Percentiles rank a stretch among this genome's conserved stretches.
Evolutionary conservation across 2,113 vertebrate genomes (phyloP).

Genomic region (Prunella fulvescens): DNA sequence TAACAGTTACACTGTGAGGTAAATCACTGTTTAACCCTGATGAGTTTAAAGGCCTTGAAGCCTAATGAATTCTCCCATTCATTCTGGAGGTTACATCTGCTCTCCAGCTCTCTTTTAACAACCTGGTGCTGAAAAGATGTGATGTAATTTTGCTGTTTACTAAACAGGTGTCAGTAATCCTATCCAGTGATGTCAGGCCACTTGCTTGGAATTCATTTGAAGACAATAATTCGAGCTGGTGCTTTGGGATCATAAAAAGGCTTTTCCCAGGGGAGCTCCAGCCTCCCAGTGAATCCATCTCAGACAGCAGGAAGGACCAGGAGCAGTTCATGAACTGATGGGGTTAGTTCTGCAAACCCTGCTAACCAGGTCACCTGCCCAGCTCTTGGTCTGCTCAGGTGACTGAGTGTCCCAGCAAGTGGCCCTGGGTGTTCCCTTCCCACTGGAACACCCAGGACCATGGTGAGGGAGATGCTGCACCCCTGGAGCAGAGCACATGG

Average conservation of each 20-base stretch:
- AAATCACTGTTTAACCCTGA: not conserved
- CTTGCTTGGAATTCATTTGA: not conserved
- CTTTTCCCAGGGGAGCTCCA: not conserved
- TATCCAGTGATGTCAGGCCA: not conserved
- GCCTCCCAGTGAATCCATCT: not conserved
- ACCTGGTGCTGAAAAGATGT: conserved; percentile 44
- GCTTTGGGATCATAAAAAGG: not conserved
- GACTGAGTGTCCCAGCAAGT: rapidly evolving
- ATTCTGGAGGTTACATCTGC: conserved; percentile 18
- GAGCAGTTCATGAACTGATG: too few relatives aligned
- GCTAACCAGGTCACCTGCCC: not conserved
- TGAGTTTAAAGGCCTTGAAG: conserved; percentile 42
- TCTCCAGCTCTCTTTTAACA: not conserved
- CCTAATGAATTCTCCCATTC: conserved; percentile 49
- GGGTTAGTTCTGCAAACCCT: not conserved
- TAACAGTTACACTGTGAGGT: conserved; percentile 27
- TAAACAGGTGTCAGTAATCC: conserved; percentile 31
- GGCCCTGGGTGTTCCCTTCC: not conserved
- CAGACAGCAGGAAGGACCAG: not conserved
- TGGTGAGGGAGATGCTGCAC: rapidly evolving
- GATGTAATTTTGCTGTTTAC: conserved; percentile 29
- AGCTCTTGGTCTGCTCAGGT: not conserved
- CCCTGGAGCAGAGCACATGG: not conserved
- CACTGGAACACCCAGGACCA: rapidly evolving
- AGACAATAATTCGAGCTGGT: not conserved